Percentiles rank a stretch among this genome's conserved stretches.
phyloP scores from a whole-genome alignment of 2,888 invertebrate genomes.

The Parnassius mnemosyne region DNA sequence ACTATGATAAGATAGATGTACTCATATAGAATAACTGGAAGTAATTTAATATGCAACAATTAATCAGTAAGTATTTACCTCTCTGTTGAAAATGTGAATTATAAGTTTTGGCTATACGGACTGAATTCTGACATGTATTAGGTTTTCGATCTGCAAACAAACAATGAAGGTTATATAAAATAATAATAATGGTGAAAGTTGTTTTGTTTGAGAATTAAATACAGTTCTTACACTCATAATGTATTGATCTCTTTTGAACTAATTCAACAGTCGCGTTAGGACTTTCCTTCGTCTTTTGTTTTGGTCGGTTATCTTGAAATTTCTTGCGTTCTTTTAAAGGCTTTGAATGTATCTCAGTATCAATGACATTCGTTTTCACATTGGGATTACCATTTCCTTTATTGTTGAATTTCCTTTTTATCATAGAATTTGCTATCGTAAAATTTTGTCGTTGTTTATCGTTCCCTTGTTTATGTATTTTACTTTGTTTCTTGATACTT shows the following conservation, averaged over 20 bases:
- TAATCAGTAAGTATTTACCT: not conserved
- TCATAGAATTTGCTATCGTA: too few relatives aligned
- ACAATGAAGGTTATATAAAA: not conserved
- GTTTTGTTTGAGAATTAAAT: not conserved
- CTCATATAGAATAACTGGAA: not conserved
- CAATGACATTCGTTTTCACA: not conserved
- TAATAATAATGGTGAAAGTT: not conserved
- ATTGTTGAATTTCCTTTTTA: not conserved
- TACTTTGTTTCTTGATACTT: not conserved
- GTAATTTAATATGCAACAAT: too few relatives aligned
- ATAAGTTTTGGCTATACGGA: not conserved
- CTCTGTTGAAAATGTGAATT: not conserved
- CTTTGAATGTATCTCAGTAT: not conserved
- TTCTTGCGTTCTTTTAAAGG: not conserved
- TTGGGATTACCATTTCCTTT: slow-evolving; percentile 2
- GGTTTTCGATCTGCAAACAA: slow-evolving; percentile 15
- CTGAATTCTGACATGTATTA: slow-evolving; percentile 4
- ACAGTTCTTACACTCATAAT: slow-evolving; percentile 11
- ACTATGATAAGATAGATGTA: not conserved
- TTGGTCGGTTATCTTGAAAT: not conserved
- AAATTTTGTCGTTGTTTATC: not conserved
- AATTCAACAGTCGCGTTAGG: not conserved
- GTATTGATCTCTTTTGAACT: slow-evolving; percentile 6
- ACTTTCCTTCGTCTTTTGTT: not conserved
- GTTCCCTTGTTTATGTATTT: slow-evolving; percentile 1